Evolutionary conservation across 2,797 vertebrate genomes (phyloP), one percentile per base, ranked within the genome.

Genomic region (Lemur catta): DNA sequence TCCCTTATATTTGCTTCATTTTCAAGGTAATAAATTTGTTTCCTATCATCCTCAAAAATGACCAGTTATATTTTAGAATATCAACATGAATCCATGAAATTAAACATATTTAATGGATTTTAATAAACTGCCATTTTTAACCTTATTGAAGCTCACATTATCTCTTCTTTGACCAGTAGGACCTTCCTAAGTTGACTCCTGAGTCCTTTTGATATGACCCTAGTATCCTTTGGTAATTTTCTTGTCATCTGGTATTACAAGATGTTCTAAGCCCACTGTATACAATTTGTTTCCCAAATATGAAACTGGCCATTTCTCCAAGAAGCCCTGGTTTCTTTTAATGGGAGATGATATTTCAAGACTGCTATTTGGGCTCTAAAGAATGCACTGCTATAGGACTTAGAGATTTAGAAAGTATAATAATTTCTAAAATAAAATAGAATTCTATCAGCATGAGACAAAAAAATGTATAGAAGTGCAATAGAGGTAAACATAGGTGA

Each of bases 351-450:
- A 18, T 69, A 88, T 84, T 67, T 90, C 41, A 72, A 82, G n/a
- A 55, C 12, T 82, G 33, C 18, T 89, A 4, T 78, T 41, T 86
- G 55, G 35, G 38, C 15, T 81, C 35, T 79, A 55, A 71, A 50
- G 7, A 89, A 72, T 63, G 10, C 38, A 67, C 2, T 81, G 52
- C 46, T 93, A 14, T 24, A 41, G 67, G 78, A 78, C n/a, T 89
- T 52, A 78, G 9, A 89, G 26, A 69, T 82, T 30, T 87, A 72
- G 28, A 67, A 86, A 78, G 0, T 50, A 15, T 84, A 74, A 43
- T 84, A 79, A 72, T 57, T 91, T 46, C 50, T 93, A 43, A 96
- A 92, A 92, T 91, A 59, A 71, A 67, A 61, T 50, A 81, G 6
- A 91, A 65, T 82, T 96, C 55, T 52, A 72, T 22, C 57, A 82